Conservation (phyloP, 2,797 vertebrate species). For the Philypnodon macrostomus region DNA sequence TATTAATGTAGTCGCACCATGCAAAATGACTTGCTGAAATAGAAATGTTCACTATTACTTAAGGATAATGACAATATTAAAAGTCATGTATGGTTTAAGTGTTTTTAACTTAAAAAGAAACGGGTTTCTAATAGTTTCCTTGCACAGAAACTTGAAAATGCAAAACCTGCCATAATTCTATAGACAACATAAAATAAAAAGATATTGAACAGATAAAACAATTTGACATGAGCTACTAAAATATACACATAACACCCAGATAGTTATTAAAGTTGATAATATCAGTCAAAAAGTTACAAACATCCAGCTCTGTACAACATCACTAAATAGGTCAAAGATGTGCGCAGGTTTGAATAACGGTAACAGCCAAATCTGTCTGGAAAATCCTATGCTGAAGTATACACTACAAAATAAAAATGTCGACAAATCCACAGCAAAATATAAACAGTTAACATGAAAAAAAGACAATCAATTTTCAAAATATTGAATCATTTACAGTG, state of each 20-base stretch:
- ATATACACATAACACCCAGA: slow-evolving; percentile 51
- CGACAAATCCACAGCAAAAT: slow-evolving; percentile 46
- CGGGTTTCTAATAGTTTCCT: too few species aligned
- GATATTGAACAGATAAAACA: not conserved
- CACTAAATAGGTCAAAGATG: slow-evolving; percentile 54
- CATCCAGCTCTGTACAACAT: slow-evolving; percentile 63
- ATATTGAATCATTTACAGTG: slow-evolving; percentile 32
- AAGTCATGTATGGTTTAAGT: too few species aligned
- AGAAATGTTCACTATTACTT: too few species aligned
- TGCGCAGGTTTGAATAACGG: slow-evolving; percentile 54
- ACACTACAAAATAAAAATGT: slow-evolving; percentile 70
- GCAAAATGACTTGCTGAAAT: not conserved
- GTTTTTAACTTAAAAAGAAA: too few species aligned
- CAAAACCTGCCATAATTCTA: too few species aligned
- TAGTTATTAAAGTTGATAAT: too few species aligned
- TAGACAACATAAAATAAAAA: not conserved
- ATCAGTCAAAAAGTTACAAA: slow-evolving; percentile 66
- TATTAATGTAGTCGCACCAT: not conserved
- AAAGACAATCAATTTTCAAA: slow-evolving; percentile 72
- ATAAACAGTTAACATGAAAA: slow-evolving; percentile 65
- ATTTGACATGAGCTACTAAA: slow-evolving; percentile 61
- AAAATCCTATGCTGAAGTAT: slow-evolving; percentile 59
- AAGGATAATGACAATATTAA: too few species aligned
- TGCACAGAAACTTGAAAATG: too few species aligned
- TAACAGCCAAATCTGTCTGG: slow-evolving; percentile 61